Evolutionary conservation across 1,140 invertebrate species (phyloP).

Genomic region (Aleiodes sp.): DNA sequence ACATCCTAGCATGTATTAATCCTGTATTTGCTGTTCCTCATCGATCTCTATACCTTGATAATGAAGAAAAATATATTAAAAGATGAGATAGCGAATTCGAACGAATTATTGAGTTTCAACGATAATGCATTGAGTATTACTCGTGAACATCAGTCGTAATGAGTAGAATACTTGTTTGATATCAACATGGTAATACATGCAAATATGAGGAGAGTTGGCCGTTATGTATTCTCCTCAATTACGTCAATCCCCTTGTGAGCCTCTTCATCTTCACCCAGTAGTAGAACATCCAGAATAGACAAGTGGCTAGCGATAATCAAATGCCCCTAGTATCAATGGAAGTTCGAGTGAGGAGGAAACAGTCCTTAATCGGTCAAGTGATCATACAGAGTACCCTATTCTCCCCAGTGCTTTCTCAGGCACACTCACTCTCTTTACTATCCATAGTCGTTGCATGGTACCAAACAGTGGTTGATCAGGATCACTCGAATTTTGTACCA

Average conservation of each 20-base stretch:
- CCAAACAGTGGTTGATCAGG: not conserved
- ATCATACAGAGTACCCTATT: slow-evolving; percentile 52
- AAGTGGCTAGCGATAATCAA: slow-evolving; percentile 10
- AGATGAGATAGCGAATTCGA: no score
- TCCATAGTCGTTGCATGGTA: no score
- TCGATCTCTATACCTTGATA: not conserved
- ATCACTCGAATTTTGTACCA: no score
- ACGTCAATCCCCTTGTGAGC: slow-evolving; percentile 65
- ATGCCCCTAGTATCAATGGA: not conserved
- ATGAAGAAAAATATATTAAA: no score
- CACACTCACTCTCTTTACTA: slow-evolving; percentile 36
- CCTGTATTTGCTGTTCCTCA: not conserved
- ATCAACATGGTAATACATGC: slow-evolving; percentile 29
- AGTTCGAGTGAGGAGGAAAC: slow-evolving; percentile 45
- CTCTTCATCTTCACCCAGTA: slow-evolving; percentile 43
- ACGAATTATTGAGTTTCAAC: no score
- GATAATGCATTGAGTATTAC: no score
- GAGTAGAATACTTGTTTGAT: not conserved
- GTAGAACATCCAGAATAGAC: slow-evolving; percentile 12
- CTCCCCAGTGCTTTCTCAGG: slow-evolving; percentile 17
- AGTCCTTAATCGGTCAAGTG: slow-evolving; percentile 68
- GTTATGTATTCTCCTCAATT: slow-evolving; percentile 66
- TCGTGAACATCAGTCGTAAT: no score
- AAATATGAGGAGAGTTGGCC: slow-evolving; percentile 49
- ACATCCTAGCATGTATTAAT: not conserved